Percentiles rank a stretch among this genome's conserved stretches.
Evolutionary conservation across 2,113 vertebrate genomes (phyloP).

Genomic region (Rhagologus leucostigma): DNA sequence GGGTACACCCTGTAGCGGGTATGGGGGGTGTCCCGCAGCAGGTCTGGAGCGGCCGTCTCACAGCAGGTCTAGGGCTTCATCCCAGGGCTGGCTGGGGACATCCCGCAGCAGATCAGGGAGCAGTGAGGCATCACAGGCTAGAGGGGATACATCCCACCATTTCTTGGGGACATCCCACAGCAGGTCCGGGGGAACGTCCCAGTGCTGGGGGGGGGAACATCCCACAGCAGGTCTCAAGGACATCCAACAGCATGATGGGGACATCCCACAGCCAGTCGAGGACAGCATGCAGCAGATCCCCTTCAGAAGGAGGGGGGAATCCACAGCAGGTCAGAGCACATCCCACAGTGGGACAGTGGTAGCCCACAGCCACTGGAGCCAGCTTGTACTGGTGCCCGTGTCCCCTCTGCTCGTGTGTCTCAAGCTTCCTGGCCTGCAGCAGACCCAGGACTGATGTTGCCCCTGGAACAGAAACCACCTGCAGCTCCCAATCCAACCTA

Average conservation of each 20-base stretch:
- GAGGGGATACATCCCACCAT: neutral
- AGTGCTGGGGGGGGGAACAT: neutral
- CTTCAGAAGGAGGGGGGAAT: neutral
- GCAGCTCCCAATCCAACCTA: neutral
- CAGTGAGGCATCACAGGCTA: neutral
- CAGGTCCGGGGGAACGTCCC: no score
- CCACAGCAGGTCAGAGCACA: neutral
- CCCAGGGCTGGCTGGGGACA: neutral
- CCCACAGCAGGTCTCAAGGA: no score
- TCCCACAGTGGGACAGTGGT: no score
- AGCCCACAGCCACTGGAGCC: neutral
- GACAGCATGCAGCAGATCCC: neutral
- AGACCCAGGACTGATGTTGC: rapidly evolving
- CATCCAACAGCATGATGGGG: rapidly evolving
- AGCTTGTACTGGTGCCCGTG: rapidly evolving
- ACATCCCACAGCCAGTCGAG: rapidly evolving
- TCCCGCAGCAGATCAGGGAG: neutral
- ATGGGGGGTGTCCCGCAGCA: neutral
- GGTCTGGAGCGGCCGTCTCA: neutral
- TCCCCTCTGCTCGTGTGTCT: neutral
- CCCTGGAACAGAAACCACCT: neutral
- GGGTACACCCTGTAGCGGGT: neutral
- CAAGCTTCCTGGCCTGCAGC: neutral
- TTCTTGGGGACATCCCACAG: neutral
- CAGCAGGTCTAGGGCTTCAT: neutral